phyloP scores from a whole-genome alignment of 2,113 vertebrate species.

The Alligator mississippiensis region DNA sequence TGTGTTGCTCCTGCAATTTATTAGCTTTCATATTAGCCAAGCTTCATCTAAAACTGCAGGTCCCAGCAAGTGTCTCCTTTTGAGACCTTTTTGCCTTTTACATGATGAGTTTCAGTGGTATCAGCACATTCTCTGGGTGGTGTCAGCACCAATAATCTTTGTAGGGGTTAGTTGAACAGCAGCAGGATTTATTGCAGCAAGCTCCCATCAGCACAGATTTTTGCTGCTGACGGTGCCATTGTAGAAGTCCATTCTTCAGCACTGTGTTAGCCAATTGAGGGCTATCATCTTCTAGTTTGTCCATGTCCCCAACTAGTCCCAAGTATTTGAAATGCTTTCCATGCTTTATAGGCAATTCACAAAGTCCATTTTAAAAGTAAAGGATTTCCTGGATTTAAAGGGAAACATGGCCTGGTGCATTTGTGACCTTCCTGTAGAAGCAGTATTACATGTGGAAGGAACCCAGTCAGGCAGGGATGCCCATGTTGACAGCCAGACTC shows the following conservation, averaged over 20 bases:
- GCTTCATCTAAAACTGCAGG: background rate
- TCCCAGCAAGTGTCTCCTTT: background rate
- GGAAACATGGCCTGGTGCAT: background rate
- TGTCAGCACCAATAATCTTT: background rate
- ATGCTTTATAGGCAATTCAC: background rate
- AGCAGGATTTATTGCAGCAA: background rate
- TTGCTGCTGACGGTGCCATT: background rate
- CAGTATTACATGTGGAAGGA: background rate
- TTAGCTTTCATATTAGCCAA: background rate
- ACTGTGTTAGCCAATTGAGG: background rate
- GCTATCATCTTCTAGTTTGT: background rate
- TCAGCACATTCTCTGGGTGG: background rate
- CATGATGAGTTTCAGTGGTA: background rate
- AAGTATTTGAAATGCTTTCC: background rate
- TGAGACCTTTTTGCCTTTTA: background rate
- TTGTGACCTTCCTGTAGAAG: background rate
- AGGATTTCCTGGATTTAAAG: background rate
- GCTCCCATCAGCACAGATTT: background rate
- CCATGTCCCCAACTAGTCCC: background rate
- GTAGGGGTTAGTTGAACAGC: background rate
- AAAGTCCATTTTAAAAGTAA: background rate
- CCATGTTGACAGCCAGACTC: fast-evolving
- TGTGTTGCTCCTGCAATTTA: background rate
- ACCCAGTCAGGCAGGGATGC: fast-evolving
- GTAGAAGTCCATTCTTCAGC: background rate